Evolutionary conservation across 2,888 invertebrate species (phyloP).

Genomic region (Chelonus formosanus): DNA sequence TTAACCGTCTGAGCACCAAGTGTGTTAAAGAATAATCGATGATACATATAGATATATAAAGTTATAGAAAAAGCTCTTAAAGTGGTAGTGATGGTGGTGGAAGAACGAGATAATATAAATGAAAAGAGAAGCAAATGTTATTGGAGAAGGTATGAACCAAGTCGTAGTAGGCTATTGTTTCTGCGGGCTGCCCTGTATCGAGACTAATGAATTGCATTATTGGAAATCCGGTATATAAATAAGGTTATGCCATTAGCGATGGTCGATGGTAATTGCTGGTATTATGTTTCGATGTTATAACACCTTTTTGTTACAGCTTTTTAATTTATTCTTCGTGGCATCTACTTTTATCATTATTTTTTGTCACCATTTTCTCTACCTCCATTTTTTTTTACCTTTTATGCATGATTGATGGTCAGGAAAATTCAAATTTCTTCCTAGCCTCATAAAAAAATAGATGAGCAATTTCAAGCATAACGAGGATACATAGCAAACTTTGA

Average conservation of each 20-base stretch:
- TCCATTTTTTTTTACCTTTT: too few species aligned
- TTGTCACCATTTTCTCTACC: not conserved
- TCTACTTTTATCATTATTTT: conserved; percentile 4
- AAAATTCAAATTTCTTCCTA: too few species aligned
- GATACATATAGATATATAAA: conserved; percentile 12
- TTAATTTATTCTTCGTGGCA: conserved; percentile 1
- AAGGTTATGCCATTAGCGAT: conserved; percentile 49
- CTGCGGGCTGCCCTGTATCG: conserved; percentile 40
- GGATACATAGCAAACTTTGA: too few species aligned
- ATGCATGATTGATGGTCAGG: too few species aligned
- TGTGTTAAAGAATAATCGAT: conserved; percentile 25
- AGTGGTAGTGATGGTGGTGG: conserved; percentile 9
- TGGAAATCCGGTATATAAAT: conserved; percentile 54
- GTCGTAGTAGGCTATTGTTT: conserved; percentile 46
- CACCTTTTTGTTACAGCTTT: conserved; percentile 19
- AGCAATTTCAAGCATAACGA: too few species aligned
- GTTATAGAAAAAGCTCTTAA: conserved; percentile 3
- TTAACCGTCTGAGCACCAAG: conserved; percentile 2
- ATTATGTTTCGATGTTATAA: conserved; percentile 37
- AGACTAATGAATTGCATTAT: conserved; percentile 55
- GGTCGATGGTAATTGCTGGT: conserved; percentile 46
- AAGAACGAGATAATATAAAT: conserved; percentile 1
- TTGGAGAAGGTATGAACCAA: not conserved
- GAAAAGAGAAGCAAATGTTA: conserved; percentile 1
- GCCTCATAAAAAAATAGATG: too few species aligned